Evolutionary conservation across 2,888 invertebrate species (phyloP), one percentile per base, ranked within the genome.

Genomic region (Epsilonema sp.): DNA sequence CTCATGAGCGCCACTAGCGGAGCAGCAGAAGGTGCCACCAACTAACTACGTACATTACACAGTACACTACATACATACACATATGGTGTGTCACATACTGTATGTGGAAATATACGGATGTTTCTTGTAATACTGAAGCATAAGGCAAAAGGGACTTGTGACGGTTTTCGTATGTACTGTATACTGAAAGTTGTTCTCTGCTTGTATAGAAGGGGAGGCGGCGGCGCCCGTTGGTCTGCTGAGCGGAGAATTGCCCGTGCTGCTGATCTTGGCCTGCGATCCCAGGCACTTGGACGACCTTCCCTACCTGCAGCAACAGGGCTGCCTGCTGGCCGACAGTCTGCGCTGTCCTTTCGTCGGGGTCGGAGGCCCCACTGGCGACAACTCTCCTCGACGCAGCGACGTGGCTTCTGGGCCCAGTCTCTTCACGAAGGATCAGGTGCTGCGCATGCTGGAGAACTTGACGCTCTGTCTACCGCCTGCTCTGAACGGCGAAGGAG

Each of bases 231-330:
- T 31, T 16, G 31, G 31, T 31, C 31, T 31, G 31, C 31, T 31
- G 31, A 31, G 31, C 31, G 31, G 31, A 13, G 11, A 31, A 31
- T n/a, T 87, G 54, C 89, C 89, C 1, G 78, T 87, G 60, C 85
- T 87, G 42, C 76, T 90, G 58, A 78, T 90, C 70, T 84, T 87
- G 65, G 79, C 85, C 24, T 82, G 83, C 64, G 84, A 86, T 67
- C 74, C 80, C 16, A 73, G 73, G 49, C 77, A 83, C 64, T 84
- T 86, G 65, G 79, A 81, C 58, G 86, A 85, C 64, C 72, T 82
- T n/a, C 74, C 80, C 53, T 77, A 80, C 60, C 72, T 90, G 47
- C 77, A 83, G 52, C 82, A 84, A 84, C 64, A 82, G 23, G 45
- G 44, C 16, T 11, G 4, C 5, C 5, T 11, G 11, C 26, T 41